Percentiles rank a stretch among this genome's conserved stretches.
Conservation (phyloP, 2,888 invertebrate genomes). For the Rhagium mordax region DNA sequence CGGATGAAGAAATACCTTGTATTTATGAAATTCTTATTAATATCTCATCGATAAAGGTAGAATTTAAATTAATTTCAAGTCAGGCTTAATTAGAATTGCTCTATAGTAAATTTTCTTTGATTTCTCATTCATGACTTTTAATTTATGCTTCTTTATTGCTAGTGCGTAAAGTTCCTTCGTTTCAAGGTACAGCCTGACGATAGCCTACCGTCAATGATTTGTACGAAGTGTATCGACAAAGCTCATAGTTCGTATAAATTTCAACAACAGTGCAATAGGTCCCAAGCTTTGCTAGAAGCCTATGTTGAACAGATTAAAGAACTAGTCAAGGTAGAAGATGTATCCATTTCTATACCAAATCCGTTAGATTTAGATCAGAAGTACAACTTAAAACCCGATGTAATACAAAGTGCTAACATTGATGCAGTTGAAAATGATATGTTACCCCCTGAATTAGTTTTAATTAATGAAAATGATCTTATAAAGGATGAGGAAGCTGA, state of each 20-base stretch:
- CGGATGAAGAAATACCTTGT: conserved; percentile 41
- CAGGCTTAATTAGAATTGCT: not conserved
- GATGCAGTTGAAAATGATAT: conserved; percentile 27
- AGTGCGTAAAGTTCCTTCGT: not conserved
- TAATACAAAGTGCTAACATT: not conserved
- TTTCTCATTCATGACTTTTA: conserved; percentile 21
- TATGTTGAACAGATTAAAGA: conserved; percentile 42
- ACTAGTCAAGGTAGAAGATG: not conserved
- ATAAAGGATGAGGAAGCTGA: conserved; percentile 24
- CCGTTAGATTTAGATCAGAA: not conserved
- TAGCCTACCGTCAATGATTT: conserved; percentile 43
- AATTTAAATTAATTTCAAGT: not conserved
- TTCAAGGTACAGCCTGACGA: conserved; percentile 39
- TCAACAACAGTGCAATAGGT: conserved; percentile 44
- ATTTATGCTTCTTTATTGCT: not conserved
- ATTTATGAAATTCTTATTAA: conserved; percentile 43
- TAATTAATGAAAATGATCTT: conserved; percentile 35
- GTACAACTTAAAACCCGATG: not conserved
- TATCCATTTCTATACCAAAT: not conserved
- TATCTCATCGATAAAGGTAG: conserved; percentile 45
- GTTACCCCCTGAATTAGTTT: conserved; percentile 31
- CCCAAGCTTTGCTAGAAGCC: conserved; percentile 40
- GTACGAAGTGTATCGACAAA: conserved; percentile 44
- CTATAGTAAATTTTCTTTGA: conserved; percentile 4
- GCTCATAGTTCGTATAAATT: conserved; percentile 46